Conservation (phyloP, 1,140 invertebrate genomes). For the Megathymus violae region DNA sequence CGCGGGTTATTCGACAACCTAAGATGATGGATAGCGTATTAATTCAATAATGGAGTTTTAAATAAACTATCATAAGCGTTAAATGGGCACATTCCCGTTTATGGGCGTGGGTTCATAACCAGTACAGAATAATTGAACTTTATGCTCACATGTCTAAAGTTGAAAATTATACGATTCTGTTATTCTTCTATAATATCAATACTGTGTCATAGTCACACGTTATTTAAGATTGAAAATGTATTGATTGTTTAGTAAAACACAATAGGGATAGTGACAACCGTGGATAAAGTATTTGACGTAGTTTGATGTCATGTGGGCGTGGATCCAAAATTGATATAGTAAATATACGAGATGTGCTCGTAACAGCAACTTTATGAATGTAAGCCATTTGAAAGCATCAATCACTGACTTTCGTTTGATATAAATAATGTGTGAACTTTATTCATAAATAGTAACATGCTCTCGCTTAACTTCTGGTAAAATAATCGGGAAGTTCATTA, state of each 20-base stretch:
- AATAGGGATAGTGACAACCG: slow-evolving; percentile 13
- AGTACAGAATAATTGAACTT: background rate
- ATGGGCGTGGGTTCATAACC: background rate
- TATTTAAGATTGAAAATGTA: slow-evolving; percentile 9
- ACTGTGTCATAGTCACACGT: background rate
- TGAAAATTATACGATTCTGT: background rate
- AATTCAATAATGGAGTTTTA: slow-evolving; percentile 44
- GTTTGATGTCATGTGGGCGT: slow-evolving; percentile 24
- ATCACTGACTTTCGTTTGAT: no score
- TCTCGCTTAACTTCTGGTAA: no score
- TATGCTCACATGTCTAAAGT: background rate
- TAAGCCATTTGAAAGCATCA: no score
- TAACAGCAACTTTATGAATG: no score
- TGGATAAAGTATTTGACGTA: slow-evolving; percentile 10
- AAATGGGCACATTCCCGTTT: slow-evolving; percentile 11
- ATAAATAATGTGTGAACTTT: no score
- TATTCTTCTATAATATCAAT: background rate
- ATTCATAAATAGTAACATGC: no score
- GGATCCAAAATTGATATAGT: no score
- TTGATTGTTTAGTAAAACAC: background rate
- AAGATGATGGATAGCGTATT: slow-evolving; percentile 43
- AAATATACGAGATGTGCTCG: no score
- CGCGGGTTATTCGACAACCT: slow-evolving; percentile 6
- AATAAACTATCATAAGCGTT: slow-evolving; percentile 21
- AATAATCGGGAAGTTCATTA: no score